phyloP scores from a whole-genome alignment of 2,797 vertebrate genomes.

The Somateria mollissima region DNA sequence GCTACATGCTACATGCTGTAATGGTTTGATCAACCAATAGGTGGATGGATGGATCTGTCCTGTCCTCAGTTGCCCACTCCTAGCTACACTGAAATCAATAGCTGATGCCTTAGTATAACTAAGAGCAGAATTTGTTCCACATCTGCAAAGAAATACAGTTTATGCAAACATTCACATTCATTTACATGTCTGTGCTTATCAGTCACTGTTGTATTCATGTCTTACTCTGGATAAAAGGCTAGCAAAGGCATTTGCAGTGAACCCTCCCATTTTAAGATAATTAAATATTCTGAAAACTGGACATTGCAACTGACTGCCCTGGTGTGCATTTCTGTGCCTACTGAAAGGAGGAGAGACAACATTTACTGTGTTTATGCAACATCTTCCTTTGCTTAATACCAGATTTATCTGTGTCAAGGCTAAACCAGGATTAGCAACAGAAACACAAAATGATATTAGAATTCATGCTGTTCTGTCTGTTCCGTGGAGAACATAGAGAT shows the following conservation, averaged over 20 bases:
- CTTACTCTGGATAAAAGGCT: constrained; percentile 6
- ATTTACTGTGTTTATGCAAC: neutral
- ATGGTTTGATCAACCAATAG: neutral
- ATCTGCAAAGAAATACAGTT: neutral
- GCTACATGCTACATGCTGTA: too few relatives aligned
- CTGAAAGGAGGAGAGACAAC: constrained; percentile 1
- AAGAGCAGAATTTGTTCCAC: neutral
- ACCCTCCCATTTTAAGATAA: neutral
- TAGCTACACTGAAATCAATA: neutral
- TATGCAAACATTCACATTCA: constrained; percentile 15
- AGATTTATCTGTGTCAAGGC: constrained; percentile 26
- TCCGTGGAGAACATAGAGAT: neutral
- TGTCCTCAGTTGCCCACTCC: neutral
- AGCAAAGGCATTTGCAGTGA: neutral
- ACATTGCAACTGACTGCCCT: neutral
- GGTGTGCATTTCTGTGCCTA: constrained; percentile 22
- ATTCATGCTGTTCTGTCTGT: neutral
- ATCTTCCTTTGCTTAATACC: constrained; percentile 20
- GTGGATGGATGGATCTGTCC: neutral
- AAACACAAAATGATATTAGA: constrained; percentile 3
- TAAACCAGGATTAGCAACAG: constrained; percentile 36
- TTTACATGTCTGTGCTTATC: constrained; percentile 2
- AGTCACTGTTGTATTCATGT: neutral
- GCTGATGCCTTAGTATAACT: neutral
- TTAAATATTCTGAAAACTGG: constrained; percentile 1